These are phyloP conservation scores for Calliopsis andreniformis DNA, from an alignment of 1,140 invertebrate genomes.

Conservation along the genomic window DNA sequence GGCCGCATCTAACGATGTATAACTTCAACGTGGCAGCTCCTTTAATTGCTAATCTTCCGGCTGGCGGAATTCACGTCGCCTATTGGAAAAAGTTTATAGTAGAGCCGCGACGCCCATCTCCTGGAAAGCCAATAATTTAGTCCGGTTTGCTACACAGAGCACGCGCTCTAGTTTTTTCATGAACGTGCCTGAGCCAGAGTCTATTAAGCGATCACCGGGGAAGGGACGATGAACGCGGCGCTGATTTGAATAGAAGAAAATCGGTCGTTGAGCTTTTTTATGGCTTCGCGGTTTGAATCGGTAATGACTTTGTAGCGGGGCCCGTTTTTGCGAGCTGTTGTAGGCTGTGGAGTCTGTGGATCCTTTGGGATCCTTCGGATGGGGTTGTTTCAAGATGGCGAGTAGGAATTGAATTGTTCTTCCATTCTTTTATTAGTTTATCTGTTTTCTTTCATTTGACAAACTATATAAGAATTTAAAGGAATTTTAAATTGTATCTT, in stretches of 20 bases:
- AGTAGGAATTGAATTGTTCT: too few species aligned
- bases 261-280: constrained; percentile 11
- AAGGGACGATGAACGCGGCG: neutral
- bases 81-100: neutral
- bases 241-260: constrained; percentile 1
- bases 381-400: too few species aligned
- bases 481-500: too few species aligned
- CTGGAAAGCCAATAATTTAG: constrained; percentile 32
- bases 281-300: too few species aligned
- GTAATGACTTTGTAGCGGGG: too few species aligned
- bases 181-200: neutral
- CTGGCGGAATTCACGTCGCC: constrained; percentile 15
- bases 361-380: too few species aligned
- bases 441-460: too few species aligned
- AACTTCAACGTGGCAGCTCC: constrained; percentile 42
- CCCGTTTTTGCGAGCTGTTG: too few species aligned
- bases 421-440: too few species aligned
- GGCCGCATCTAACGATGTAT: constrained; percentile 60
- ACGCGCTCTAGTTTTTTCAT: constrained; percentile 28
- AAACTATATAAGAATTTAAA: too few species aligned
- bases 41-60: constrained; percentile 51
- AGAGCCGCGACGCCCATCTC: neutral
- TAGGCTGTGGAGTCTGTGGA: too few species aligned
- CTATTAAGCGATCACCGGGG: constrained; percentile 28
- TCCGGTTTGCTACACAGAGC: constrained; percentile 27